A percentile compares a stretch with the other conserved stretches of the same genome.
phyloP scores from a whole-genome alignment of 2,113 vertebrate species.

The Camelus bactrianus region DNA sequence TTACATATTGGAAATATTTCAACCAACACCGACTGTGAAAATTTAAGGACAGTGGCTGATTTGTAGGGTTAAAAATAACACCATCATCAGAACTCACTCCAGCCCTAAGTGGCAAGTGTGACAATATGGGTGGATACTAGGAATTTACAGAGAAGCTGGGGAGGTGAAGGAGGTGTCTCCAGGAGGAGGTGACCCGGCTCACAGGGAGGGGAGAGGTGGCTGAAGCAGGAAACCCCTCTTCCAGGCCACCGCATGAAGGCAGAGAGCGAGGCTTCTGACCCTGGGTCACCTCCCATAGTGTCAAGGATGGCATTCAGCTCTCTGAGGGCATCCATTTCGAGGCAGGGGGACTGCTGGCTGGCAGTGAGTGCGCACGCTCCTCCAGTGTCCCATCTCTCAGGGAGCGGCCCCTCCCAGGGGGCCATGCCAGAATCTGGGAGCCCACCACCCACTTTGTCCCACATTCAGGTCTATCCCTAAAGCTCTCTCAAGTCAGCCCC shows the following conservation, averaged over 20 bases:
- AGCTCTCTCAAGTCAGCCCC: background rate
- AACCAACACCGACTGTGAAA: background rate
- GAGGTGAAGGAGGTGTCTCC: background rate
- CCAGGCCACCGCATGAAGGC: background rate
- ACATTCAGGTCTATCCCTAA: background rate
- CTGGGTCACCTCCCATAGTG: background rate
- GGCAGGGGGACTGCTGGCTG: background rate
- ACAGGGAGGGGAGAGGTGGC: background rate
- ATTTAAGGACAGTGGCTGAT: background rate
- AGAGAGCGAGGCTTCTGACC: background rate
- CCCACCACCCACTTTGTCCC: background rate
- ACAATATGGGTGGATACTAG: background rate
- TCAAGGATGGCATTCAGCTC: background rate
- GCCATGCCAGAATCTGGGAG: background rate
- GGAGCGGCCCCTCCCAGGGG: background rate
- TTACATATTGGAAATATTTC: background rate
- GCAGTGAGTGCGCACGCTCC: fast-evolving
- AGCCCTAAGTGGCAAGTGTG: background rate
- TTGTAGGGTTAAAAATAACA: background rate
- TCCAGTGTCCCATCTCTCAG: background rate
- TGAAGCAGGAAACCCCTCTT: background rate
- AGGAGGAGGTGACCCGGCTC: background rate
- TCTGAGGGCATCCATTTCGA: background rate
- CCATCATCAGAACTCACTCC: background rate
- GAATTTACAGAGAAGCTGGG: background rate